Percentiles rank a stretch among this genome's conserved stretches.
phyloP scores from a whole-genome alignment of 2,888 invertebrate genomes.

The Phytoseiulus persimilis region DNA sequence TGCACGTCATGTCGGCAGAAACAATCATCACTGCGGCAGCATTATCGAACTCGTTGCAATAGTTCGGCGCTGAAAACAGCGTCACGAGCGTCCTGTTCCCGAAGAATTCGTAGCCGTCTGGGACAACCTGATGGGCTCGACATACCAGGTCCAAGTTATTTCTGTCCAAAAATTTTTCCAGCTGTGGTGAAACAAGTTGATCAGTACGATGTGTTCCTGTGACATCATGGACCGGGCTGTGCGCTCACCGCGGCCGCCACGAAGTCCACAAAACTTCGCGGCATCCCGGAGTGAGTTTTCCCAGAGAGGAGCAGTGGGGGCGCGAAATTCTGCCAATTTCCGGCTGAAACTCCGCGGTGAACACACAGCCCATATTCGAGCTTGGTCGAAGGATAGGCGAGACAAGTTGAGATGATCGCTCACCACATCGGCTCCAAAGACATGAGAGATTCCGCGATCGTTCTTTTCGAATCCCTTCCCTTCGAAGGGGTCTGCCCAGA shows the following conservation, averaged over 20 bases:
- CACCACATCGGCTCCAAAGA: slow-evolving; percentile 26
- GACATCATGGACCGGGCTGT: no score
- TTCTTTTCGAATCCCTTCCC: background rate
- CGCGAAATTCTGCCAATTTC: no score
- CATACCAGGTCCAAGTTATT: background rate
- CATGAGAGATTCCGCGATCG: slow-evolving; percentile 19
- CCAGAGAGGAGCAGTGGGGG: no score
- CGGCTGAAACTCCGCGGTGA: no score
- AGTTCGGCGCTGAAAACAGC: background rate
- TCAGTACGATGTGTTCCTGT: no score
- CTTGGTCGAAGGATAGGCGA: no score
- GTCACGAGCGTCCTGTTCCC: background rate
- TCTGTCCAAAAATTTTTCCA: background rate
- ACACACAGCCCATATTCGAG: no score
- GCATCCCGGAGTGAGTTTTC: no score
- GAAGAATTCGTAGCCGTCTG: background rate
- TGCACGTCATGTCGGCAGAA: background rate
- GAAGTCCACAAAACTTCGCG: no score
- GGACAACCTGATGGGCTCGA: background rate
- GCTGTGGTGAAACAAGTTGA: background rate
- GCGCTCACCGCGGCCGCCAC: no score
- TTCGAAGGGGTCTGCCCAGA: slow-evolving; percentile 26
- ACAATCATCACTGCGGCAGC: background rate
- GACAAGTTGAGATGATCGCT: background rate
- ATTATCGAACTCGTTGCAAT: background rate